Evolutionary conservation across 2,888 invertebrate species (phyloP), one percentile per base, ranked within the genome.

Genomic region (Eulithis prunata): DNA sequence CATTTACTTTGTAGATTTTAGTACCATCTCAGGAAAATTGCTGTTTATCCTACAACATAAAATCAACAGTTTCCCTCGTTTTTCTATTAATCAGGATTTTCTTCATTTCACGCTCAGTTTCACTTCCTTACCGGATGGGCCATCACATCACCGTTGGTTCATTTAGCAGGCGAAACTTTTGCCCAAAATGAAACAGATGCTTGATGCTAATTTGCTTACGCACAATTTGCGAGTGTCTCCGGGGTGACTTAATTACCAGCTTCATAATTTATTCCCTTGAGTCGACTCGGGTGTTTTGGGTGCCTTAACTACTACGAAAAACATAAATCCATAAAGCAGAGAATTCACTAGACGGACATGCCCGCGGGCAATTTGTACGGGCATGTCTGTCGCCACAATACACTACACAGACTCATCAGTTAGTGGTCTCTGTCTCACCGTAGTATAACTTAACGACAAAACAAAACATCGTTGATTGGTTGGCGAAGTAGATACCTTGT

Each of bases 121-220:
- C 41, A 38, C 57, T 41, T 63, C 10, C 57, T 45, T 62, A 64
- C 54, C 61, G 58, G 61, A 72, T 64, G 60, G 57, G 41, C 51
- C 45, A 52, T 56, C 53, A 49, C 53, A 49, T 4, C 49, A 45
- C 8, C 43, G 58, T 62, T 52, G 63, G 63, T 63, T 67, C 58
- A 61, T 70, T 67, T 57, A 65, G 54, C 45, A 67, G 66, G 58
- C 43, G 49, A 32, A 65, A 69, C 66, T 70, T 71, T 66, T 68
- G 54, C 57, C 57, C 32, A 69, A 69, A 71, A 61, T 67, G 64
- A 69, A 70, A 69, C 71, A 71, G 69, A 69, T 70, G 66, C 49
- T 69, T 57, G 62, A 41, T 67, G 64, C 64, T 71, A 68, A 71
- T 71, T 71, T 70, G 73, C 68, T 70, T 69, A 71, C 70, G 68